phyloP scores from a whole-genome alignment of 1,140 invertebrate genomes.

The Bombyx mori region DNA sequence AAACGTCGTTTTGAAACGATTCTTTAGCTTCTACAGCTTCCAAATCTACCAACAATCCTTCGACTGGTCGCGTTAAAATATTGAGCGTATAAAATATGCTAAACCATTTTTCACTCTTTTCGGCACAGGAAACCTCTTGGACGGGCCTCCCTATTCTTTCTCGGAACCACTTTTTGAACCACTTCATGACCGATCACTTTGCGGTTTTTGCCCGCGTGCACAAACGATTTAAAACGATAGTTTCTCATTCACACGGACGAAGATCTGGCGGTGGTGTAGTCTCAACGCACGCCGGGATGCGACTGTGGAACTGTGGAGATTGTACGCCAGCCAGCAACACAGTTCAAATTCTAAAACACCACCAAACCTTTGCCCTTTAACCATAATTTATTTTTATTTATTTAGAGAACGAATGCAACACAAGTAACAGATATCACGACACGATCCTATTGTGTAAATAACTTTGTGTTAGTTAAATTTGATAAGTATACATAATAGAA shows the following conservation, averaged over 20 bases:
- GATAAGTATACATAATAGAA: constrained; percentile 44
- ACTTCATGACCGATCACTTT: constrained; percentile 73
- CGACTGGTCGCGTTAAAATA: constrained; percentile 1
- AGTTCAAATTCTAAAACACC: constrained; percentile 32
- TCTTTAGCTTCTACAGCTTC: constrained; percentile 17
- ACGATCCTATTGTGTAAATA: constrained; percentile 47
- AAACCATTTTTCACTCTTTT: constrained; percentile 17
- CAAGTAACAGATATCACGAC: constrained; percentile 48
- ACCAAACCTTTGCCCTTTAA: constrained; percentile 62
- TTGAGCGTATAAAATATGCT: constrained; percentile 17
- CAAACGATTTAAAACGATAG: constrained; percentile 73
- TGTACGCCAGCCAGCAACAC: constrained; percentile 3
- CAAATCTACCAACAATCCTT: constrained; percentile 11
- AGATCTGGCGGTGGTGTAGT: constrained; percentile 4
- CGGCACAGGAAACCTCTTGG: constrained; percentile 20
- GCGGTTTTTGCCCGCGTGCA: constrained; percentile 74
- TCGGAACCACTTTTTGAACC: constrained; percentile 75
- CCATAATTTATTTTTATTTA: constrained; percentile 61
- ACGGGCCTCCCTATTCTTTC: constrained; percentile 61
- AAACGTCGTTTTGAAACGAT: constrained; percentile 28
- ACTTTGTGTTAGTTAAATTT: constrained; percentile 49
- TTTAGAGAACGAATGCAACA: constrained; percentile 49
- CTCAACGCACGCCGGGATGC: constrained; percentile 25
- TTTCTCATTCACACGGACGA: constrained; percentile 73
- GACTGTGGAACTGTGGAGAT: constrained; percentile 17